Percentiles rank a stretch among this genome's conserved stretches.
Evolutionary conservation across 2,888 invertebrate species (phyloP).

Genomic region (Adelphocoris suturalis): DNA sequence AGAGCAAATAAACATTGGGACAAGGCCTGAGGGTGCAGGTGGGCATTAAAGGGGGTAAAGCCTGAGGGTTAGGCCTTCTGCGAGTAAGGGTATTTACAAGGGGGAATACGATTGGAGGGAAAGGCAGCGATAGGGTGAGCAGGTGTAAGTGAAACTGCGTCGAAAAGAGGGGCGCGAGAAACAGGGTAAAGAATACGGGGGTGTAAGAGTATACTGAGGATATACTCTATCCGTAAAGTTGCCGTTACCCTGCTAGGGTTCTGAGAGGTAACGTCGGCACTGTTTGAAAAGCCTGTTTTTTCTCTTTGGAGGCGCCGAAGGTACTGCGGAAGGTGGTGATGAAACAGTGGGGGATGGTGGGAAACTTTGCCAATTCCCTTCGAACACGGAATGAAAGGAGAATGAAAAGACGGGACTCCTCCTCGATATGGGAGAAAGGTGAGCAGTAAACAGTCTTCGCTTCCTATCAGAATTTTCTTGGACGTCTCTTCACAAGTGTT

Average conservation of each 20-base stretch:
- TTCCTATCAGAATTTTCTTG: neutral
- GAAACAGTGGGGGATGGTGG: neutral
- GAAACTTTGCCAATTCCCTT: conserved; percentile 57
- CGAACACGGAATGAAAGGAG: neutral
- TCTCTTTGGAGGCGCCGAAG: neutral
- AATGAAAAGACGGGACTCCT: neutral
- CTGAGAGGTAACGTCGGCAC: neutral
- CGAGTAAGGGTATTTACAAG: conserved; percentile 60
- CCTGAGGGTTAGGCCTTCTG: neutral
- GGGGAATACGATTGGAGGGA: conserved; percentile 56
- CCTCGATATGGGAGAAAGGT: neutral
- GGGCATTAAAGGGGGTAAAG: conserved; percentile 42
- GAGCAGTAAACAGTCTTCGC: neutral
- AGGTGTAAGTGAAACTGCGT: conserved; percentile 62
- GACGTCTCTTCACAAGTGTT: neutral
- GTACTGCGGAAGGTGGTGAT: neutral
- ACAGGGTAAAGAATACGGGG: neutral
- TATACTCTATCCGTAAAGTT: conserved; percentile 23
- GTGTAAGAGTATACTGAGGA: neutral
- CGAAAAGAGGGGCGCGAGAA: neutral
- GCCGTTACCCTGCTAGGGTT: neutral
- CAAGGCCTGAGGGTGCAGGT: conserved; percentile 35
- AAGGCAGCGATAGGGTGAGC: conserved; percentile 60
- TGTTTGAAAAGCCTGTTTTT: neutral
- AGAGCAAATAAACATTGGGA: conserved; percentile 57